A percentile compares a stretch with the other conserved stretches of the same genome.
Conservation (phyloP, 2,797 vertebrate species). For the Valencia hispanica region DNA sequence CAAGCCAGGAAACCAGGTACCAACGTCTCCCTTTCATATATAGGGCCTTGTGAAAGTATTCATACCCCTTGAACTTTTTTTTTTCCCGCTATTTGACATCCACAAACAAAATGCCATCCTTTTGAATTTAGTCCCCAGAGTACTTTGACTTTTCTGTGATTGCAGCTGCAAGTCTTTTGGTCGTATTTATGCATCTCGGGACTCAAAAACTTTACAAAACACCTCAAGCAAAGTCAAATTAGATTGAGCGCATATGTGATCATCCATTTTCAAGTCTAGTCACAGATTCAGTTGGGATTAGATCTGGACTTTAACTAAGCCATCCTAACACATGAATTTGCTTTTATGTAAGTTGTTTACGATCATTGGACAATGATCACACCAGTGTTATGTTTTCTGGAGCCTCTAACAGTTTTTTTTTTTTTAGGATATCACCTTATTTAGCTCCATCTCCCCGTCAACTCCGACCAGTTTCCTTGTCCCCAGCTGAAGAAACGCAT, state of each 20-base stretch:
- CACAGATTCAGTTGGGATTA: not conserved
- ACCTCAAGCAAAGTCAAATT: not conserved
- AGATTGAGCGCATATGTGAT: not conserved
- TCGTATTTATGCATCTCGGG: not conserved
- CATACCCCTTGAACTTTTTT: not conserved
- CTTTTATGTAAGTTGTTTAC: not conserved
- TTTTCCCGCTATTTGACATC: not conserved
- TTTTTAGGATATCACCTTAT: not conserved
- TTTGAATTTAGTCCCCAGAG: not conserved
- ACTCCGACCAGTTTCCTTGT: no score
- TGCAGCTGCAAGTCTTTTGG: not conserved
- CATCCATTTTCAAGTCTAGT: not conserved
- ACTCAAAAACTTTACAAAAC: no score
- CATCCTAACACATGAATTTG: not conserved
- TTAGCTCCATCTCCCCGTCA: not conserved
- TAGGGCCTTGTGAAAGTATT: not conserved
- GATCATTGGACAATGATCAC: not conserved
- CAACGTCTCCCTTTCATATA: not conserved
- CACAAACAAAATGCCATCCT: not conserved
- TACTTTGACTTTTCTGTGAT: not conserved
- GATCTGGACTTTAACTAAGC: not conserved
- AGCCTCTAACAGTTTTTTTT: not conserved
- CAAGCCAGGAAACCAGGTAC: slow-evolving; percentile 96
- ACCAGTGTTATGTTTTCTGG: not conserved
- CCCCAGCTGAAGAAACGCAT: not conserved